A percentile compares a stretch with the other conserved stretches of the same genome.
Evolutionary conservation across 37 sponge, comb jelly and placozoan species (phyloP).

Genomic region (Amphimedon queenslandica): DNA sequence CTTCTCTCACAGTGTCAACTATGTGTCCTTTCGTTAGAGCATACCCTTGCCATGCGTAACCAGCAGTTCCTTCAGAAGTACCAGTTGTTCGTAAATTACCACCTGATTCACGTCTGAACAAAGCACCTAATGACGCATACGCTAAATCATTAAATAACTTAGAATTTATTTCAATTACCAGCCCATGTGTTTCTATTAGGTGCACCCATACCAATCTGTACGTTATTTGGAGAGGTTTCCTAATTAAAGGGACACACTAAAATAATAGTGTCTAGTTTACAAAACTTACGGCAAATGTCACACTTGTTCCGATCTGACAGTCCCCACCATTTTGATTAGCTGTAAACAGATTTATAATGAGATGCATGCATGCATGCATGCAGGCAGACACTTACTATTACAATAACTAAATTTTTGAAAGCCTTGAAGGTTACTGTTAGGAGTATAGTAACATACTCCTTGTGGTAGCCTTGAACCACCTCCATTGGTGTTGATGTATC

Average conservation of each 20-base stretch:
- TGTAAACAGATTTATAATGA: too few relatives aligned
- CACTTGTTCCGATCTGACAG: constrained; percentile 48
- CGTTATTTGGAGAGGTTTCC: not conserved
- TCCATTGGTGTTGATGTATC: constrained; percentile 11
- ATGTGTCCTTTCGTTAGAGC: constrained; percentile 34
- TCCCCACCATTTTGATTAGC: too few relatives aligned
- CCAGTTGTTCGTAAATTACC: not conserved
- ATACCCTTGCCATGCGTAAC: constrained; percentile 42
- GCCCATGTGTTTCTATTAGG: constrained; percentile 44
- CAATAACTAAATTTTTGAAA: constrained; percentile 12
- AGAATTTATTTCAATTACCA: constrained; percentile 27
- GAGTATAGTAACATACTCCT: constrained; percentile 20
- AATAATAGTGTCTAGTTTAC: not conserved
- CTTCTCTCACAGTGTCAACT: not conserved
- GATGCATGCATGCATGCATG: not conserved
- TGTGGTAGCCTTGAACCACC: not conserved
- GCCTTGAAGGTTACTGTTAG: not conserved
- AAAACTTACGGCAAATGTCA: constrained; percentile 19
- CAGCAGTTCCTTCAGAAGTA: not conserved
- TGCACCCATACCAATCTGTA: constrained; percentile 35
- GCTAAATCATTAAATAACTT: too few relatives aligned
- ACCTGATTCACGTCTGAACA: not conserved
- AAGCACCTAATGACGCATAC: constrained; percentile 5
- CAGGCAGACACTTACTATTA: not conserved
- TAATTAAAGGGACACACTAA: not conserved